A percentile compares a stretch with the other conserved stretches of the same genome.
Evolutionary conservation across 2,888 invertebrate genomes (phyloP).

Genomic region (Scaptomyza caliginosa): DNA sequence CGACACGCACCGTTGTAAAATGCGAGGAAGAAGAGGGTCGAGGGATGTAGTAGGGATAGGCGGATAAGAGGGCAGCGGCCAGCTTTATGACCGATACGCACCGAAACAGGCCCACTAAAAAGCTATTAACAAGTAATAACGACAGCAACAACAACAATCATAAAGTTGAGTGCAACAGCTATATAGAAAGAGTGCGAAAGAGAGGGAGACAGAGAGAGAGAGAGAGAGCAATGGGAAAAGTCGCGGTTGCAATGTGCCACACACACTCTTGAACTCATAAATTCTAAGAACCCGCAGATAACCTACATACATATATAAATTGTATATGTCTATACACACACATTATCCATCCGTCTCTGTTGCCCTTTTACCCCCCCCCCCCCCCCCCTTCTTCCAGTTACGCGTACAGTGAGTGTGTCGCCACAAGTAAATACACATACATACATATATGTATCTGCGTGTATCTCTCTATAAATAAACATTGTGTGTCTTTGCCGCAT

Average conservation of each 20-base stretch:
- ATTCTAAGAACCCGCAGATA: constrained; percentile 75
- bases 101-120: constrained; percentile 52
- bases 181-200: not conserved
- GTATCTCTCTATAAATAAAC: constrained; percentile 53
- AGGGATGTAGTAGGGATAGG: not conserved
- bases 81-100: constrained; percentile 70
- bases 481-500: constrained; percentile 23
- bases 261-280: constrained; percentile 80
- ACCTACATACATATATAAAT: constrained; percentile 59
- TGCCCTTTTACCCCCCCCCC: not conserved
- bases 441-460: constrained; percentile 1
- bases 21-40: not conserved
- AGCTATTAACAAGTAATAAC: constrained; percentile 77
- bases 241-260: constrained; percentile 70
- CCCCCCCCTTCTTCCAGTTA: not conserved
- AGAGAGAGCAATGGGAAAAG: constrained; percentile 44
- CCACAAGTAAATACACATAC: not conserved
- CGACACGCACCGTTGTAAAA: constrained; percentile 31
- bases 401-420: not conserved
- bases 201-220: not conserved
- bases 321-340: constrained; percentile 9
- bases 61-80: constrained; percentile 29
- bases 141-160: constrained; percentile 49
- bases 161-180: constrained; percentile 38
- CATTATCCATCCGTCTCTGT: constrained; percentile 4